Conservation (phyloP, 2,113 vertebrate genomes). For the Megaceryle torquata region DNA sequence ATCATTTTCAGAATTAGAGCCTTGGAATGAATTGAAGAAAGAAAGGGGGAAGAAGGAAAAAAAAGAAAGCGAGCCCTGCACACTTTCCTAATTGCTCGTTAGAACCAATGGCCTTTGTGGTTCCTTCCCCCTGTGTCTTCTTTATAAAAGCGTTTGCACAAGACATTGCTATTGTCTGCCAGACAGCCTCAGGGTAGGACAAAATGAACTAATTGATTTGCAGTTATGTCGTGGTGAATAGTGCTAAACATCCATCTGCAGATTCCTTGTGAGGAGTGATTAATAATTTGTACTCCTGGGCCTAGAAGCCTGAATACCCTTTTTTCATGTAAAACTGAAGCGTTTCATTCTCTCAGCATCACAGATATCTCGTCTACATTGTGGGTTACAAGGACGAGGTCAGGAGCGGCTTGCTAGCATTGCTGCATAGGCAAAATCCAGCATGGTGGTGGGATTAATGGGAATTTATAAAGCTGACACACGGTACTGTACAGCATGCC, state of each 20-base stretch:
- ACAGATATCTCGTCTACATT: constrained; percentile 62
- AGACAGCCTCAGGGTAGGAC: constrained; percentile 71
- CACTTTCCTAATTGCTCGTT: constrained; percentile 77
- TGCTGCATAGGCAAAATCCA: neutral
- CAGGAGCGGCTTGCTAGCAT: neutral
- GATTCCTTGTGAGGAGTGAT: constrained; percentile 71
- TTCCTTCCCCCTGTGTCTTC: constrained; percentile 67
- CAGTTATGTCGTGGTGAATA: constrained; percentile 65
- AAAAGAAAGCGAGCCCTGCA: constrained; percentile 59
- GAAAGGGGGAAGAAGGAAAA: constrained; percentile 67
- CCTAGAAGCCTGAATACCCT: constrained; percentile 53
- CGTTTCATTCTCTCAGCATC: constrained; percentile 62
- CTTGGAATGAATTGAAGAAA: constrained; percentile 67
- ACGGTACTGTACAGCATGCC: neutral
- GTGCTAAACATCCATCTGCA: constrained; percentile 66
- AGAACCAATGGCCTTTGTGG: constrained; percentile 72
- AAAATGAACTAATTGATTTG: constrained; percentile 75
- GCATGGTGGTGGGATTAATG: neutral
- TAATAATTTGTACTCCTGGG: constrained; percentile 73
- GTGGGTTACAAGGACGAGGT: constrained; percentile 49
- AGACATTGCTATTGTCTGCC: constrained; percentile 69
- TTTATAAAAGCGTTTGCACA: constrained; percentile 66
- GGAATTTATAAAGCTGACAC: constrained; percentile 19
- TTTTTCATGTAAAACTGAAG: constrained; percentile 71
- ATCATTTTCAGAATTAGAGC: constrained; percentile 68